Base-by-base conservation (phyloP, 2,113 vertebrate species). In the Syngnathus typhle region DNA sequence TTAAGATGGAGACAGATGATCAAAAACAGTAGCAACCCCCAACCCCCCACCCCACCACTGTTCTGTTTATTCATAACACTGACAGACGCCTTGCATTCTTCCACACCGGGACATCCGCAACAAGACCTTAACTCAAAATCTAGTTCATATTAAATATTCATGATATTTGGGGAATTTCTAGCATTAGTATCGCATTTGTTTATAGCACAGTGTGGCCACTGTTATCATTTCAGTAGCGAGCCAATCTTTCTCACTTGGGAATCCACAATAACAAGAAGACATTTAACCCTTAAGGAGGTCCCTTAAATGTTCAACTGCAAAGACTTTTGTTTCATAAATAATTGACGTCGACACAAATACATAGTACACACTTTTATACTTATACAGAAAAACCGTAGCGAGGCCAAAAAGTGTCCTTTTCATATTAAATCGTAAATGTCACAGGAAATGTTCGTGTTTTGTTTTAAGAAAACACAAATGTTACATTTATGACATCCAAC, bases 1-100 rank as follows among this genome's bases (percentile, higher is more conserved):
- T 82, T 80, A 84, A 86, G 79, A 72, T 67, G 66, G 71, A 84
- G 82, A 81, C 75, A 85, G 72, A 87, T 85, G 78, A 88, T 88
- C 83, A 83, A 85, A 85, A 87, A 85, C 84, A 86, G 85, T 81
- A 84, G 84, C 83, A 27, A 54, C 21, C 69, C 73, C 77, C 39
- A 60, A 51, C 7, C 43, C 21, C 44, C 46, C 73, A 49, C 18
- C 39, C 55, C 32, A 64, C 1, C 3, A 1, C 27, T 36, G 67
- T 67, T 65, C 56, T 68, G 71, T 77, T 60, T 85, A 69, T 82
- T 80, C 80, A 81, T 70, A 85, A 83, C 77, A 87, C 7, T 6
- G 36, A 32, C 60, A 21, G 60, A 39, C 78, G 70, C 70, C 65
- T 61, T 59, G 65, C 79, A 83, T 87, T 83, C 81, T 80, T 81